Percentiles rank a stretch among this genome's conserved stretches.
Evolutionary conservation across 1,140 invertebrate species (phyloP).

Genomic region (Hetaerina americana): DNA sequence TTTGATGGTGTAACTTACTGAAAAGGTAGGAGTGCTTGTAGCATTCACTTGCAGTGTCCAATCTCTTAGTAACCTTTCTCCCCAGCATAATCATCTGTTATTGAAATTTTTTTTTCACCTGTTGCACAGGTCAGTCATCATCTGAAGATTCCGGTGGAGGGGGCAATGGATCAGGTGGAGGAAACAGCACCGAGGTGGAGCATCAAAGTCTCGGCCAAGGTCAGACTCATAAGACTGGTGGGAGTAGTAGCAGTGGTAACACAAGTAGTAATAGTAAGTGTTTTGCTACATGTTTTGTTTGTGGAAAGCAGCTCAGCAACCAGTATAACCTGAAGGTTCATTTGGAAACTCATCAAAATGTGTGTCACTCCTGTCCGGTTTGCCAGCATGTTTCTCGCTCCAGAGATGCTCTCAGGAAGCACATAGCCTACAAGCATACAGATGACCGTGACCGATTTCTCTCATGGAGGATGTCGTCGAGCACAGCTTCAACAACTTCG

Average conservation of each 20-base stretch:
- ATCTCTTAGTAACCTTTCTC: too few relatives aligned
- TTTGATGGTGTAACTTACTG: too few relatives aligned
- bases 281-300: slow-evolving; percentile 64
- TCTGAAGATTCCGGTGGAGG: slow-evolving; percentile 13
- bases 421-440: slow-evolving; percentile 73
- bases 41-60: too few relatives aligned
- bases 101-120: not conserved
- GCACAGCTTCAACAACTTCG: not conserved
- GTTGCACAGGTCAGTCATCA: slow-evolving; percentile 6
- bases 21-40: too few relatives aligned
- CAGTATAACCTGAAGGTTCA: slow-evolving; percentile 81
- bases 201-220: not conserved
- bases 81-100: not conserved
- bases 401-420: slow-evolving; percentile 71
- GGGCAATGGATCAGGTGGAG: slow-evolving; percentile 4
- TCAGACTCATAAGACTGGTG: not conserved
- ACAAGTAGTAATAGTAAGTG: slow-evolving; percentile 27
- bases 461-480: not conserved
- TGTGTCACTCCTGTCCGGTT: slow-evolving; percentile 63
- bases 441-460: not conserved
- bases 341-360: slow-evolving; percentile 77
- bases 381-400: slow-evolving; percentile 75
- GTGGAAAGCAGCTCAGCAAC: slow-evolving; percentile 75
- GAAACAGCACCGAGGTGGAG: not conserved
- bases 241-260: not conserved